Percentiles rank a stretch among this genome's conserved stretches.
Evolutionary conservation across 2,113 vertebrate species (phyloP).

Genomic region (Todiramphus saurophagus): DNA sequence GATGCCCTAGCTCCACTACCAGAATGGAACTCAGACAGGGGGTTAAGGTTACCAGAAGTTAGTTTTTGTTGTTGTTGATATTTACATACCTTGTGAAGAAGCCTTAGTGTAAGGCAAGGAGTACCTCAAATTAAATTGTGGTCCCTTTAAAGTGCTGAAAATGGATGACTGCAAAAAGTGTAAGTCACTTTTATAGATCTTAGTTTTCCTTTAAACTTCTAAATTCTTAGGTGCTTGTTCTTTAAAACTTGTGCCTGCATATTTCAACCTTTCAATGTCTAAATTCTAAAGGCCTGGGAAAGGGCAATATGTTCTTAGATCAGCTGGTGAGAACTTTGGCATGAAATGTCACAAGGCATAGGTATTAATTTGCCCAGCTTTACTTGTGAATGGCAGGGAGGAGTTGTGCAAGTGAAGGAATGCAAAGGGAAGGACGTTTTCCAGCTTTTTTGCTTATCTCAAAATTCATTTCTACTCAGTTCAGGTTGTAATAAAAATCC

Average conservation of each 20-base stretch:
- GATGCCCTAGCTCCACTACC: neutral
- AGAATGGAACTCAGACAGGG: neutral
- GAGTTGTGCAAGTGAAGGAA: neutral
- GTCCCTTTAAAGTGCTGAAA: neutral
- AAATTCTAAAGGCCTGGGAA: neutral
- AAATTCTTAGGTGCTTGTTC: neutral
- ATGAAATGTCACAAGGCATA: neutral
- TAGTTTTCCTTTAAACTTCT: neutral
- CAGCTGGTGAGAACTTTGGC: neutral
- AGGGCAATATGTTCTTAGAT: neutral
- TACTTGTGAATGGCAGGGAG: neutral
- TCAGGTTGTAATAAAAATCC: neutral
- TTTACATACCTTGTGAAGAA: neutral
- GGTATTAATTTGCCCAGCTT: neutral
- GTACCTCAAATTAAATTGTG: fast-evolving
- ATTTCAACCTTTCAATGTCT: neutral
- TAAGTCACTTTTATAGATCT: neutral
- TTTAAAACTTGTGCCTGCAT: neutral
- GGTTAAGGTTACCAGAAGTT: neutral
- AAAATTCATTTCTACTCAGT: neutral
- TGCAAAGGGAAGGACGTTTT: neutral
- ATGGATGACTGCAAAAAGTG: neutral
- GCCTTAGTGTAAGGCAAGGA: neutral
- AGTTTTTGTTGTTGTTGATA: neutral
- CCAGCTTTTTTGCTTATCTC: neutral